These are phyloP conservation scores for Syrista parreyssii DNA, from an alignment of 2,888 invertebrate genomes.

Conservation along the genomic window DNA sequence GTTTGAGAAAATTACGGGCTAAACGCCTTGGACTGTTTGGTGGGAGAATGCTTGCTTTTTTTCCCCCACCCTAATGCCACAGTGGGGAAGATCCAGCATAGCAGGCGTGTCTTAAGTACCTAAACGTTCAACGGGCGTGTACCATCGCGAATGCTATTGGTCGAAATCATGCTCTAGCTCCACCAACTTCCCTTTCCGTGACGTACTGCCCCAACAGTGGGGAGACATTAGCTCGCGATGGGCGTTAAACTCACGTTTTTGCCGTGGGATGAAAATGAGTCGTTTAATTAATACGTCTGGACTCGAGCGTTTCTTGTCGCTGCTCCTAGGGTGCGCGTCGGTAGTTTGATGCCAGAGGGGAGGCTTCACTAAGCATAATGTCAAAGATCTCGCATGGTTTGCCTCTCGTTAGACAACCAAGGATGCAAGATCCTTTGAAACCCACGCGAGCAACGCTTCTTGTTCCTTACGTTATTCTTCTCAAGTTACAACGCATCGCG, in stretches of 20 bases:
- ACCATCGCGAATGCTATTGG: slow-evolving; percentile 41
- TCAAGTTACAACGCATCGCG: background rate
- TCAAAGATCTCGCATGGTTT: background rate
- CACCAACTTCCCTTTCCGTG: slow-evolving; percentile 15
- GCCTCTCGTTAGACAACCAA: background rate
- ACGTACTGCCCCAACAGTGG: slow-evolving; percentile 25
- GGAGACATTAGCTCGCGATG: slow-evolving; percentile 53
- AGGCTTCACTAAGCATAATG: background rate
- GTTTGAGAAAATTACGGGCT: slow-evolving; percentile 66
- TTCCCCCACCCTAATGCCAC: background rate
- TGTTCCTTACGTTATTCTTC: background rate
- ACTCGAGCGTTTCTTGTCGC: slow-evolving; percentile 45
- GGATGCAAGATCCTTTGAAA: background rate
- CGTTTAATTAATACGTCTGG: slow-evolving; percentile 66
- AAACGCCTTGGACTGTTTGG: slow-evolving; percentile 48
- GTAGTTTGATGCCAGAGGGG: background rate
- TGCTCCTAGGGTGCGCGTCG: slow-evolving; percentile 4
- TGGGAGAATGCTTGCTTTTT: slow-evolving; percentile 31
- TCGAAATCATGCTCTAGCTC: slow-evolving; percentile 12
- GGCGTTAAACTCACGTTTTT: slow-evolving; percentile 62
- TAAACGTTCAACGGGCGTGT: slow-evolving; percentile 41
- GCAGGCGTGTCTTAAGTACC: slow-evolving; percentile 30
- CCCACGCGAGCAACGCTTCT: background rate
- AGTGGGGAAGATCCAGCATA: background rate
- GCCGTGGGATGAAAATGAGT: slow-evolving; percentile 63